Base-by-base conservation (phyloP, 2,888 invertebrate species). In the Tipula helvola region DNA sequence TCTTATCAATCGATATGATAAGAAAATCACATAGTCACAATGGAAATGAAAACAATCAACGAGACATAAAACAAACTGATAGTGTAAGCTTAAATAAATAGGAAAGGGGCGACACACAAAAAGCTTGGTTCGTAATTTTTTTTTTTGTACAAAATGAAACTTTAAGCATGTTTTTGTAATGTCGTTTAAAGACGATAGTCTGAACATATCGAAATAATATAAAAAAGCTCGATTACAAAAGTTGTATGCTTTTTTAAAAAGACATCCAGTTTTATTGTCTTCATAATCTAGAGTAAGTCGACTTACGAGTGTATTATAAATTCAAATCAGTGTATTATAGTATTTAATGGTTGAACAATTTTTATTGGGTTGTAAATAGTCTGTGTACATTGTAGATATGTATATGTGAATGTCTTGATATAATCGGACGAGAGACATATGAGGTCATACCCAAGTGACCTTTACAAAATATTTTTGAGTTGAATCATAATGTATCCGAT, bases 1-100 rank as follows among this genome's bases (percentile, higher is more conserved):
- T 10, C 2, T 10, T 71, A 71, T 71, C 71, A 71, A 71, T 71
- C 71, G 71, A 28, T 28, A 18, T 71, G 71, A 71, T 71, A 71
- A 71, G 71, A 71, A 71, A 71, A 71, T 71, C 71, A 71, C 28
- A 71, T 3, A 71, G 10, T 71, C 13, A 71, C 71, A 71, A 71
- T 71, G 71, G 71, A 71, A 71, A 71, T 71, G 71, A 71, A 71
- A 71, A 71, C 71, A 71, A 71, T 71, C 71, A 71, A 71, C 71
- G 28, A 28, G 71, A 18, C 71, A 71, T 71, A 71, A 71, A 52
- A 44, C 7, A 52, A 52, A 71, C 71, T 71, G 71, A 71, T 71
- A 71, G 71, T 71, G 71, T 71, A 71, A 71, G 71, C 71, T 71
- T 71, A 71, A 71, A 71, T 71, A 52, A 16, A 2, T 52, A n/a